Conservation (phyloP, 1,140 invertebrate species). For the Potamilus streckersoni region DNA sequence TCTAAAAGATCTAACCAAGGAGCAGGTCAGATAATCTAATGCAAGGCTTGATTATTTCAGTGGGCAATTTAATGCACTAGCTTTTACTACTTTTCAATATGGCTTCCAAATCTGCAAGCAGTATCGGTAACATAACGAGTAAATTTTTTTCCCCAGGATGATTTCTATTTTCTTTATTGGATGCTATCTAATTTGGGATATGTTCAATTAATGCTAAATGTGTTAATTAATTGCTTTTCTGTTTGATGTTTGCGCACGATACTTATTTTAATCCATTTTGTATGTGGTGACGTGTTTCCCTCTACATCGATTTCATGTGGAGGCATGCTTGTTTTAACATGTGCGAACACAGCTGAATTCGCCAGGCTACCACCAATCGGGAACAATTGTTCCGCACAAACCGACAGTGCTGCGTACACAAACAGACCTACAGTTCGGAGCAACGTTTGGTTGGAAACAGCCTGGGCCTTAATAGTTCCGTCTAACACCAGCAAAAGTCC, state of each 20-base stretch:
- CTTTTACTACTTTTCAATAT: conserved; percentile 55
- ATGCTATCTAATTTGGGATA: conserved; percentile 30
- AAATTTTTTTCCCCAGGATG: conserved; percentile 45
- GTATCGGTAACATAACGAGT: conserved; percentile 33
- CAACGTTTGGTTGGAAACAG: conserved; percentile 41
- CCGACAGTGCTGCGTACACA: conserved; percentile 34
- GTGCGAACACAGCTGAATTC: conserved; percentile 45
- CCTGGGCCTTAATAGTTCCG: conserved; percentile 31
- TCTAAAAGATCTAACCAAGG: conserved; percentile 90
- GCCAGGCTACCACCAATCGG: conserved; percentile 40
- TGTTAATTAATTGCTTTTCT: conserved; percentile 17
- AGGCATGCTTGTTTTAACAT: conserved; percentile 59
- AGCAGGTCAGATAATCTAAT: conserved; percentile 75
- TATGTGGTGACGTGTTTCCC: conserved; percentile 37
- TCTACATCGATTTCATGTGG: conserved; percentile 50
- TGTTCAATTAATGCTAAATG: conserved; percentile 16
- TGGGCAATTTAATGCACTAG: conserved; percentile 29
- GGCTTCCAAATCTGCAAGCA: conserved; percentile 55
- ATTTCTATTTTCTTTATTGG: conserved; percentile 28
- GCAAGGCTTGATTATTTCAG: conserved; percentile 33
- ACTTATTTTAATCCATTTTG: conserved; percentile 23
- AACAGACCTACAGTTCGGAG: conserved; percentile 41
- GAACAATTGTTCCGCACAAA: conserved; percentile 35
- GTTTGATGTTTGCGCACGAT: conserved; percentile 7
- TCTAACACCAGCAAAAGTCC: conserved; percentile 15